A percentile compares a stretch with the other conserved stretches of the same genome.
phyloP scores from a whole-genome alignment of 2,113 vertebrate species.

The Corapipo altera region DNA sequence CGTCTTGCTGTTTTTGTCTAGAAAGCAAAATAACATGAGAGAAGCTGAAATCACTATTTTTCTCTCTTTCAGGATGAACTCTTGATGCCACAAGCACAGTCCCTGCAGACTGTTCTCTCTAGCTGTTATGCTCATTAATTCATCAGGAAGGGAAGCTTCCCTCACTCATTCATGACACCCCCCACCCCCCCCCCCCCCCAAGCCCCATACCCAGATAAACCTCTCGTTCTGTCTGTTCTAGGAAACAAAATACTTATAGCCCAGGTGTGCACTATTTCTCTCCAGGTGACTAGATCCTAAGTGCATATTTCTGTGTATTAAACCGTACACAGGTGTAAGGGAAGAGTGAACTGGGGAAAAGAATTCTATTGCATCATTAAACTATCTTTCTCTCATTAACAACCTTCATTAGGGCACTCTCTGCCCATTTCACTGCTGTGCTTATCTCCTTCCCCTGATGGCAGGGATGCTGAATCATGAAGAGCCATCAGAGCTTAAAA shows the following conservation, averaged over 20 bases:
- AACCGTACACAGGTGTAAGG: neutral
- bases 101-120: neutral
- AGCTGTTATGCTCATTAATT: neutral
- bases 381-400: neutral
- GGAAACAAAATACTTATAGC: neutral
- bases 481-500: neutral
- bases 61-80: neutral
- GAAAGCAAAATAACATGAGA: neutral
- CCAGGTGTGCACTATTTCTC: neutral
- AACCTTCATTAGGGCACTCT: neutral
- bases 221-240: neutral
- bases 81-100: neutral
- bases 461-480: neutral
- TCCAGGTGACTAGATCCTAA: neutral
- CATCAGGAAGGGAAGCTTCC: neutral
- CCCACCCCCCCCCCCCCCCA: rapidly evolving
- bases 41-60: neutral
- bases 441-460: neutral
- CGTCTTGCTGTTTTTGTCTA: neutral
- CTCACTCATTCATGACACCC: neutral
- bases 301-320: neutral
- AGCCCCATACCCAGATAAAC: neutral
- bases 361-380: neutral
- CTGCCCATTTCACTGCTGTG: neutral
- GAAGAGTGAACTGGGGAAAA: neutral